Conservation (phyloP, 2,797 vertebrate species). For the Pitangus sulphuratus region DNA sequence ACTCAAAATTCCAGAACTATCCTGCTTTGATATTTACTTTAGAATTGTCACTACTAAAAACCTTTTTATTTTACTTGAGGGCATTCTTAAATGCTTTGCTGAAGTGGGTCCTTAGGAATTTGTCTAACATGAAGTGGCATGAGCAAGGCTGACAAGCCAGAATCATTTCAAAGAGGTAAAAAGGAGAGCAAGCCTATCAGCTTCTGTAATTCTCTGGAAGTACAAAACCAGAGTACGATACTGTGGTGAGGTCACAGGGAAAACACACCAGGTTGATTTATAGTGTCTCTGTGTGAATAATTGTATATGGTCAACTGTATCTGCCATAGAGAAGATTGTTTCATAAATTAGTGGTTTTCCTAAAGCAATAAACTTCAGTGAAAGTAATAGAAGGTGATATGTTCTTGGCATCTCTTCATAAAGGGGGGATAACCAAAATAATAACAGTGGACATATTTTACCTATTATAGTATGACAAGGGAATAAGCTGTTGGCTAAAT, state of each 20-base stretch:
- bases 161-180: slow-evolving; percentile 17
- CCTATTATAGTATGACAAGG: slow-evolving; percentile 11
- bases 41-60: not conserved
- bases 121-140: not conserved
- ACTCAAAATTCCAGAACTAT: not conserved
- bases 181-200: slow-evolving; percentile 3
- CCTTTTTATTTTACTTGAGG: not conserved
- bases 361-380: slow-evolving; percentile 49
- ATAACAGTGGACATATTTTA: slow-evolving; percentile 42
- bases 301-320: slow-evolving; percentile 39
- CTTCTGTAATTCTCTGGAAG: slow-evolving; percentile 49
- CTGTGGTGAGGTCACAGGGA: slow-evolving; percentile 56
- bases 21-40: not conserved
- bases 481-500: slow-evolving; percentile 29
- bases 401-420: slow-evolving; percentile 48
- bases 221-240: slow-evolving; percentile 48
- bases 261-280: slow-evolving; percentile 56
- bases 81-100: not conserved
- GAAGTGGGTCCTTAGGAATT: not conserved
- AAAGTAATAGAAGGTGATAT: slow-evolving; percentile 21
- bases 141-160: not conserved
- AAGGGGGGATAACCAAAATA: slow-evolving; percentile 24
- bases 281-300: slow-evolving; percentile 51
- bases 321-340: slow-evolving; percentile 12
- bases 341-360: slow-evolving; percentile 45